These are phyloP conservation scores for Icerya purchasi DNA, from an alignment of 2,888 invertebrate species.

Conservation along the genomic window DNA sequence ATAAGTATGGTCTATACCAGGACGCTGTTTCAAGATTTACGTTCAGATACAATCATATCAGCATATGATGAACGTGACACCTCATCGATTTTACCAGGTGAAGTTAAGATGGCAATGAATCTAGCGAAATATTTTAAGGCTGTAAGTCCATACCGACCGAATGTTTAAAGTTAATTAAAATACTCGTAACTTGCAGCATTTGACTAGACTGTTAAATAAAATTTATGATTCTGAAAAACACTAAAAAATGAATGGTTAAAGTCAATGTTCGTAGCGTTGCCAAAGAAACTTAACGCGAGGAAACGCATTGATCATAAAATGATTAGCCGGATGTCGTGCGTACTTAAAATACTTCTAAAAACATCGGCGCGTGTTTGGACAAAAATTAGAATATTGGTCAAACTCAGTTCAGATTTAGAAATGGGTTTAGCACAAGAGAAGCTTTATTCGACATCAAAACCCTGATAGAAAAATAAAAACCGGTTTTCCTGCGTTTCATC, in stretches of 20 bases:
- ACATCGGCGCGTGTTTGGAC: not conserved
- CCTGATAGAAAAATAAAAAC: not conserved
- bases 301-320: not conserved
- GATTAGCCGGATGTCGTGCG: not conserved
- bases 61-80: not conserved
- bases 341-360: not conserved
- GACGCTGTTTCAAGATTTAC: not conserved
- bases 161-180: not conserved
- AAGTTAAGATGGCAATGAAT: too few relatives aligned
- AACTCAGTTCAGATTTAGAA: not conserved
- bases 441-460: not conserved
- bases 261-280: too few relatives aligned
- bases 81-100: not conserved
- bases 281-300: not conserved
- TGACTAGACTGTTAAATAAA: too few relatives aligned
- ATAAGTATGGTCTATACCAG: not conserved
- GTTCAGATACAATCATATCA: not conserved
- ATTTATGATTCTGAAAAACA: too few relatives aligned
- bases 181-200: too few relatives aligned
- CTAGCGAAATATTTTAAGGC: not conserved
- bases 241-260: too few relatives aligned
- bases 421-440: not conserved
- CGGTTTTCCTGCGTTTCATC: not conserved
- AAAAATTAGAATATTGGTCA: not conserved
- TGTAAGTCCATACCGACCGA: not conserved